Evolutionary conservation across 1,140 invertebrate genomes (phyloP).

Genomic region (Drosophila parabipectinata): DNA sequence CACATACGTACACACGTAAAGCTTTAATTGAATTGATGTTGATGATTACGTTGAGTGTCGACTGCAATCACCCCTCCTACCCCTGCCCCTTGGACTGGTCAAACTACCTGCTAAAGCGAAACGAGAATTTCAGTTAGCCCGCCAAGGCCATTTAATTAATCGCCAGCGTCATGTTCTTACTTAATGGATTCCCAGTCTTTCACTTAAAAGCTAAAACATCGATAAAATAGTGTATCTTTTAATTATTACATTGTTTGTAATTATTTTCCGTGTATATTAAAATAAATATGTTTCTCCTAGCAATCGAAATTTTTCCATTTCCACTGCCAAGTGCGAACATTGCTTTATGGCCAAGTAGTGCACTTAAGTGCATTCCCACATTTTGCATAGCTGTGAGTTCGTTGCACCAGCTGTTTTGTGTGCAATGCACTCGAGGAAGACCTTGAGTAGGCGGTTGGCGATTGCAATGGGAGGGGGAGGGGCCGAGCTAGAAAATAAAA

Average conservation of each 20-base stretch:
- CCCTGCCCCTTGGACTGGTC: constrained; percentile 9
- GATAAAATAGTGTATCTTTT: background rate
- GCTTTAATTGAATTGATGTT: constrained; percentile 70
- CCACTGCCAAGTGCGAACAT: constrained; percentile 18
- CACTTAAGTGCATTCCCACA: constrained; percentile 21
- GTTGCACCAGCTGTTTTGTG: constrained; percentile 54
- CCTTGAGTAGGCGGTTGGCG: constrained; percentile 6
- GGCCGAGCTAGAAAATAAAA: constrained; percentile 20
- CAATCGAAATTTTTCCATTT: background rate
- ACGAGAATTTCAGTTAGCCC: constrained; percentile 30
- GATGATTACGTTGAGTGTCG: constrained; percentile 53
- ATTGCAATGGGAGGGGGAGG: background rate
- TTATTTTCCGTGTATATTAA: too few relatives aligned
- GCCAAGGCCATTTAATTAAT: constrained; percentile 59
- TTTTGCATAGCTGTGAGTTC: constrained; percentile 57
- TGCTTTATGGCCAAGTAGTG: constrained; percentile 24
- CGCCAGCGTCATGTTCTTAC: constrained; percentile 28
- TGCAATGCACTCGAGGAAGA: constrained; percentile 26
- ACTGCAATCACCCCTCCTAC: constrained; percentile 41
- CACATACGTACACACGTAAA: background rate
- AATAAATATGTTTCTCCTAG: too few relatives aligned
- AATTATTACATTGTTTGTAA: too few relatives aligned
- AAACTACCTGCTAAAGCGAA: constrained; percentile 40
- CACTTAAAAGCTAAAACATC: constrained; percentile 23
- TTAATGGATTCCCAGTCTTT: constrained; percentile 54